Conservation (phyloP, 2,113 vertebrate genomes). For the Aythya baeri region DNA sequence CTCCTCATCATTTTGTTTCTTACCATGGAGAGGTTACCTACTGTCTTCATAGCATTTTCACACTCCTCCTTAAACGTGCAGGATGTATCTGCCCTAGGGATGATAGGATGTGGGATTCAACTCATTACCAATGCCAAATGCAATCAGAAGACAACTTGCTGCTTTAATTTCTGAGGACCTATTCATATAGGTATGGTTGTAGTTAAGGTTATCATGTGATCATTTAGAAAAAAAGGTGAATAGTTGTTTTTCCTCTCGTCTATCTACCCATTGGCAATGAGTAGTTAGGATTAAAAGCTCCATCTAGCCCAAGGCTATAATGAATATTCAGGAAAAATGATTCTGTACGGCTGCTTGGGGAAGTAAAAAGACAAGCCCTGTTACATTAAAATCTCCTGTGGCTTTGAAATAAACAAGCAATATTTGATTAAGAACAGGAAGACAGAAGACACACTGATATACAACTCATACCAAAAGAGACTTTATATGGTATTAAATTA, state of each 20-base stretch:
- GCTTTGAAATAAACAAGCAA: conserved; percentile 63
- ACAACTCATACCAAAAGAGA: conserved; percentile 11
- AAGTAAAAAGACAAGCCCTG: conserved; percentile 51
- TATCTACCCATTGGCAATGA: conserved; percentile 64
- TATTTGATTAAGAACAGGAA: conserved; percentile 59
- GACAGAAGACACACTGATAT: neutral
- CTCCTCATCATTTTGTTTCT: neutral
- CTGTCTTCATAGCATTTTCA: neutral
- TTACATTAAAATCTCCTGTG: conserved; percentile 58
- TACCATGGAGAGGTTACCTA: conserved; percentile 7
- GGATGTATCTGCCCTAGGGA: conserved; percentile 33
- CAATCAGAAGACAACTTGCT: conserved; percentile 60
- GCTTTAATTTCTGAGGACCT: conserved; percentile 63
- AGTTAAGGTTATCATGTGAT: conserved; percentile 67
- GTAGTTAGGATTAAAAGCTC: conserved; percentile 68
- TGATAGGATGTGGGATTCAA: conserved; percentile 20
- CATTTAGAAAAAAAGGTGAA: conserved; percentile 40
- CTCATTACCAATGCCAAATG: conserved; percentile 54
- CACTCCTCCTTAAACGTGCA: neutral
- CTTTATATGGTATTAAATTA: conserved; percentile 22
- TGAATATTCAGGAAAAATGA: conserved; percentile 68
- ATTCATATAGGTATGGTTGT: conserved; percentile 38
- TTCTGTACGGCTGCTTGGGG: conserved; percentile 52
- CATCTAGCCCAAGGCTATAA: conserved; percentile 63
- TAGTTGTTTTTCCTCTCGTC: conserved; percentile 62